Evolutionary conservation across 1,140 invertebrate species (phyloP).

Genomic region (Vanessa tameamea): DNA sequence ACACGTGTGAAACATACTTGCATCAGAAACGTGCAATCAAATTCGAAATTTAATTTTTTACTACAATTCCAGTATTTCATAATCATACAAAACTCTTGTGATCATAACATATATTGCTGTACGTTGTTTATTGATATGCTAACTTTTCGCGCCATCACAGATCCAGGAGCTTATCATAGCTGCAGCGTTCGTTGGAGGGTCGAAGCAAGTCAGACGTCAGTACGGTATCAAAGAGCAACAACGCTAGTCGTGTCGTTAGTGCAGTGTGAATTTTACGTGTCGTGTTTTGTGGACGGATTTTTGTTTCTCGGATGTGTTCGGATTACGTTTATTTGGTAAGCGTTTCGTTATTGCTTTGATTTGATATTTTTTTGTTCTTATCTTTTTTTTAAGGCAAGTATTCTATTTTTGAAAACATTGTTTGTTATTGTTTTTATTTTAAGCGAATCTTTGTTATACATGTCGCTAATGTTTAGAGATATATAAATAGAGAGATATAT

Average conservation of each 20-base stretch:
- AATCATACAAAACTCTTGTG: too few species aligned
- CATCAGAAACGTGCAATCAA: too few species aligned
- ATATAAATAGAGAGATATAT: too few species aligned
- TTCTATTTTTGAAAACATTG: background rate
- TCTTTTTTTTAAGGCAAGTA: background rate
- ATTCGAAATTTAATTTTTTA: too few species aligned
- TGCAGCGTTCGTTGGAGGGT: slow-evolving; percentile 3
- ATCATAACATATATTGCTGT: background rate
- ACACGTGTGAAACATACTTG: too few species aligned
- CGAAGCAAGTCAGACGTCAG: slow-evolving; percentile 15
- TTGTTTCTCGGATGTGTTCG: slow-evolving; percentile 18
- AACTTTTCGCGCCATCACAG: slow-evolving; percentile 6
- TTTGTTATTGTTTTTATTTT: too few species aligned
- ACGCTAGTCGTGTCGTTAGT: slow-evolving; percentile 19
- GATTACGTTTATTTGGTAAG: slow-evolving; percentile 18
- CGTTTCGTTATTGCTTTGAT: slow-evolving; percentile 4
- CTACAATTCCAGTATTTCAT: too few species aligned
- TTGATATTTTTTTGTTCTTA: background rate
- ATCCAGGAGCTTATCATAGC: slow-evolving; percentile 20
- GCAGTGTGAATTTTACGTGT: background rate
- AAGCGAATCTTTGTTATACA: too few species aligned
- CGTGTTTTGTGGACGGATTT: slow-evolving; percentile 17
- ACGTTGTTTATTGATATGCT: background rate
- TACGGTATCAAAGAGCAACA: slow-evolving; percentile 19
- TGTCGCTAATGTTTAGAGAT: too few species aligned